Evolutionary conservation across 2,113 vertebrate genomes (phyloP).

Genomic region (Salminus brasiliensis): DNA sequence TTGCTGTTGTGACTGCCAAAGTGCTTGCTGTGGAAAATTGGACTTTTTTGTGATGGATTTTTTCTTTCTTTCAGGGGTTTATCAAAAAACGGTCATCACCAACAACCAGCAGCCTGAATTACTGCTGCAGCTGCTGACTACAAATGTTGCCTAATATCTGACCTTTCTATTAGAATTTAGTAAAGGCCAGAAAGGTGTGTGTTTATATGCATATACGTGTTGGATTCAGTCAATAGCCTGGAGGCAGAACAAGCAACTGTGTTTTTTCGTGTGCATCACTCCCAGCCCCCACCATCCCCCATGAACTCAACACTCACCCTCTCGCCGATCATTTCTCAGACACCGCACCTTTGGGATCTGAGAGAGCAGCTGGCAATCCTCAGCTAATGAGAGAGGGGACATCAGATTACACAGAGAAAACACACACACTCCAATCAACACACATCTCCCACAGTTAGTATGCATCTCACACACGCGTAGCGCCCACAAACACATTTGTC

Average conservation of each 20-base stretch:
- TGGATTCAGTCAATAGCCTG: not conserved
- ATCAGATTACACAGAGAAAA: slow-evolving; percentile 31
- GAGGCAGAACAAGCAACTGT: not conserved
- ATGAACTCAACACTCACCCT: slow-evolving; percentile 80
- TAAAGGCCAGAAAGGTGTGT: not conserved
- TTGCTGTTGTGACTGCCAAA: not conserved
- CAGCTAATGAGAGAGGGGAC: slow-evolving; percentile 75
- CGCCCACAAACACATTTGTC: not conserved
- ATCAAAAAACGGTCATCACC: not conserved
- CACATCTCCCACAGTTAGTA: not conserved
- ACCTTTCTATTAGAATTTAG: not conserved
- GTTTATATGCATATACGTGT: not conserved
- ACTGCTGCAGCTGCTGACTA: not conserved
- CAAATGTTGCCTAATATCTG: not conserved
- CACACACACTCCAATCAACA: slow-evolving; percentile 25
- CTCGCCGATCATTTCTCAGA: slow-evolving; percentile 86
- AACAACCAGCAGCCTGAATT: not conserved
- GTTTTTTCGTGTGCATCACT: not conserved
- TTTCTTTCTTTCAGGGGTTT: not conserved
- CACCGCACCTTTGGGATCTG: slow-evolving; percentile 95
- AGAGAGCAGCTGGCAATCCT: slow-evolving; percentile 94
- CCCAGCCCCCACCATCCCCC: not conserved
- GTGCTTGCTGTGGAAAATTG: not conserved
- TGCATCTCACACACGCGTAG: slow-evolving; percentile 13
- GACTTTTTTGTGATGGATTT: not conserved